Conservation (phyloP, 1,140 invertebrate genomes). For the Dreissena rostriformis region DNA sequence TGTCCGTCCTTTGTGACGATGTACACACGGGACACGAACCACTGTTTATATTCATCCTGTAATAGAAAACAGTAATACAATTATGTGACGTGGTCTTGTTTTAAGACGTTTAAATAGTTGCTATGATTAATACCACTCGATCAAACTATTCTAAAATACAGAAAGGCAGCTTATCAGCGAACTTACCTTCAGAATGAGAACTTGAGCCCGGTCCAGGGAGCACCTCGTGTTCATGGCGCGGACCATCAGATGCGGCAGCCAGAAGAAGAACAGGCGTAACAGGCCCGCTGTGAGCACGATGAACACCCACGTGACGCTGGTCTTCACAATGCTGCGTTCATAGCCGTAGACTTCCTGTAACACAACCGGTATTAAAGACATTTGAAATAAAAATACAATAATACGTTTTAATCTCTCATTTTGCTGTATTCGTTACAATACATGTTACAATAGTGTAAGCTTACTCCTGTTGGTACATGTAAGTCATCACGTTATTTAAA, state of each 20-base stretch:
- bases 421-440: no score
- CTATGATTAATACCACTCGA: no score
- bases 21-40: constrained; percentile 67
- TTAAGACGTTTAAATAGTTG: no score
- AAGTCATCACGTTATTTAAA: neutral
- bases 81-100: no score
- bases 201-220: constrained; percentile 85
- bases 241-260: constrained; percentile 90
- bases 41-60: constrained; percentile 72
- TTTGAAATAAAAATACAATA: neutral
- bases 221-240: constrained; percentile 88
- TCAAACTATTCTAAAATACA: no score
- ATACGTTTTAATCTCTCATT: no score
- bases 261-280: constrained; percentile 91
- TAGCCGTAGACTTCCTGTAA: constrained; percentile 58
- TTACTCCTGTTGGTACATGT: constrained; percentile 20
- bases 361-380: no score
- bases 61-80: constrained; percentile 34
- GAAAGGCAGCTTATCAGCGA: no score
- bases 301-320: constrained; percentile 84
- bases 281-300: constrained; percentile 88
- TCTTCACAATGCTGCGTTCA: constrained; percentile 1
- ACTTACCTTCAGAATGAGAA: constrained; percentile 63
- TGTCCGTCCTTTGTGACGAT: constrained; percentile 57
- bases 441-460: no score